Evolutionary conservation across 2,888 invertebrate species (phyloP), one percentile per base, ranked within the genome.

Genomic region (Esperia sulphurella): DNA sequence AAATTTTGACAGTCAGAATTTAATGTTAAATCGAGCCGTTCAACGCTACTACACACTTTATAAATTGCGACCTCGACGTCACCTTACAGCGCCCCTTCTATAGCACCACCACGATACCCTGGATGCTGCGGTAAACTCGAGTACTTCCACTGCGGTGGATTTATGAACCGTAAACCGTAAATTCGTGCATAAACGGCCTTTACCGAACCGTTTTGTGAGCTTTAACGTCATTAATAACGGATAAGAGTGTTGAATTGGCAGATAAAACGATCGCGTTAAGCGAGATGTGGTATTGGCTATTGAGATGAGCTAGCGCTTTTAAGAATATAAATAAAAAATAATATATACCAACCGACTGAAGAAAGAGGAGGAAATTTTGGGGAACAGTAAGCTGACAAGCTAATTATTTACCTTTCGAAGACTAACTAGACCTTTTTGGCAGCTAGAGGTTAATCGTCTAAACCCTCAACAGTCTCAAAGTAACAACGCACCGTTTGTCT

Each of bases 131-230:
- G 63, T 58, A 58, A 57, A 58, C 50, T 57, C 49, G 50, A 55
- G 55, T 57, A 65, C 65, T 71, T 59, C 53, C 51, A 50, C 55
- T 54, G 66, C 55, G 59, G 67, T 60, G 61, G 63, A 71, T 81
- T 81, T 79, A 77, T 75, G 71, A 69, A 60, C 75, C 75, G 65
- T 78, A 75, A 69, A 60, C 75, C 75, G 65, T 78, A 75, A 81
- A 74, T 65, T 63, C 49, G 56, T 68, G 66, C 68, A 69, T 71
- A 71, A 75, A 72, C 64, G 63, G 69, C 68, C 63, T 66, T 70
- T 63, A 64, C 68, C 59, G 63, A 65, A 63, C 64, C 63, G 59
- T 73, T 72, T 66, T 65, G 68, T 62, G 67, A 67, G 65, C 59
- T 68, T 65, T 62, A n/a, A 43, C 43, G 46, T 69, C 67, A 73